Conservation (phyloP, 2,888 invertebrate genomes). For the Notodonta ziczac region DNA sequence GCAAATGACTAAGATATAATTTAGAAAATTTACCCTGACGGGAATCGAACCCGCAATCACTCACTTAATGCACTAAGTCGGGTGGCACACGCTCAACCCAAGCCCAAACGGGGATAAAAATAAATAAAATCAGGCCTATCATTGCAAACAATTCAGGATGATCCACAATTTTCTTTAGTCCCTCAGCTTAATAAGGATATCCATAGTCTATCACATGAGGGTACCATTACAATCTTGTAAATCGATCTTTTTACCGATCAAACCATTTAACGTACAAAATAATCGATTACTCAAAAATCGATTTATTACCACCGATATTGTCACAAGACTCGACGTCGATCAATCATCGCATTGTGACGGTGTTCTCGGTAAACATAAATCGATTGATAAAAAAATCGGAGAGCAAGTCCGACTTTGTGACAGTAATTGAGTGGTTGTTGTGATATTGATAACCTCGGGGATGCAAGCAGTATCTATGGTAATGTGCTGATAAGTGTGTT, state of each 20-base stretch:
- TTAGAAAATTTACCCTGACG: too few relatives aligned
- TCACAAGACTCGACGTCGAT: conserved; percentile 45
- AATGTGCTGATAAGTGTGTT: conserved; percentile 1
- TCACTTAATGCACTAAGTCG: too few relatives aligned
- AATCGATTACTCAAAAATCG: conserved; percentile 44
- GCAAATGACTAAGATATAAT: too few relatives aligned
- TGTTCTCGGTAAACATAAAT: conserved; percentile 39
- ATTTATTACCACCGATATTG: conserved; percentile 42
- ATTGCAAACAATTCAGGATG: too few relatives aligned
- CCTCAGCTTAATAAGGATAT: too few relatives aligned
- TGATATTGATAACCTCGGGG: conserved; percentile 36
- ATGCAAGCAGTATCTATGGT: conserved; percentile 1
- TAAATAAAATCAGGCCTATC: too few relatives aligned
- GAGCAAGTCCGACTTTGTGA: conserved; percentile 52
- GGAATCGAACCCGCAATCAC: too few relatives aligned
- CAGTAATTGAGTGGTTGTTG: conserved; percentile 61
- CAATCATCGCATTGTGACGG: conserved; percentile 43
- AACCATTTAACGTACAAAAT: neutral
- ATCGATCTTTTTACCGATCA: conserved; percentile 3
- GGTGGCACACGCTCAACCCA: too few relatives aligned
- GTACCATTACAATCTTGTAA: neutral
- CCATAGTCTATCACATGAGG: too few relatives aligned
- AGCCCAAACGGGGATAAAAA: too few relatives aligned
- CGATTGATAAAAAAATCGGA: conserved; percentile 54
- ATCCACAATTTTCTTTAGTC: too few relatives aligned